Conservation (phyloP, 1,140 invertebrate genomes). For the Coptotermes formosanus region DNA sequence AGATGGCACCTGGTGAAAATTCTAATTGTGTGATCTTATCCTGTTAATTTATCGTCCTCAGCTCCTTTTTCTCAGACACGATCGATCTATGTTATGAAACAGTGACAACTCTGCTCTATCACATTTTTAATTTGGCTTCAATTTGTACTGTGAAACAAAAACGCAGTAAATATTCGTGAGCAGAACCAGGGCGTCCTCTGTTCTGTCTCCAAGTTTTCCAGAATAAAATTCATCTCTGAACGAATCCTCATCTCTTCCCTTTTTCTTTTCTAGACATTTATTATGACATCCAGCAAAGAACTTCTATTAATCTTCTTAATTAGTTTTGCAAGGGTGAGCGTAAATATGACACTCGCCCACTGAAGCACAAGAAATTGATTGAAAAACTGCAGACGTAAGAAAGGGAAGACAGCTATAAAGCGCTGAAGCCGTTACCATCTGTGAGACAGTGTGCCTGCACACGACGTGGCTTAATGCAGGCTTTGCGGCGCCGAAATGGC, state of each 20-base stretch:
- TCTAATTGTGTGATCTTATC: too few species aligned
- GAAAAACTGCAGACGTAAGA: slow-evolving; percentile 10
- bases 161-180: background rate
- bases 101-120: too few species aligned
- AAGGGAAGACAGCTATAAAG: background rate
- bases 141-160: background rate
- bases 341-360: background rate
- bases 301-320: slow-evolving; percentile 12
- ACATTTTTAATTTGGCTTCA: background rate
- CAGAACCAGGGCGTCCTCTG: background rate
- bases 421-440: background rate
- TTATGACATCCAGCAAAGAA: background rate
- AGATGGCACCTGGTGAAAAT: too few species aligned
- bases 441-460: background rate
- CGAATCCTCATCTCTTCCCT: background rate
- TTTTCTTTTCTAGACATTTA: background rate
- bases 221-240: background rate
- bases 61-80: too few species aligned
- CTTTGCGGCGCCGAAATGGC: too few species aligned
- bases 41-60: too few species aligned
- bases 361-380: slow-evolving; percentile 8
- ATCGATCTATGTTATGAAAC: too few species aligned
- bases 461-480: background rate
- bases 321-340: background rate
- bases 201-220: background rate